A percentile compares a stretch with the other conserved stretches of the same genome.
Evolutionary conservation across 1,140 invertebrate species (phyloP).

Genomic region (Megathymus violae): DNA sequence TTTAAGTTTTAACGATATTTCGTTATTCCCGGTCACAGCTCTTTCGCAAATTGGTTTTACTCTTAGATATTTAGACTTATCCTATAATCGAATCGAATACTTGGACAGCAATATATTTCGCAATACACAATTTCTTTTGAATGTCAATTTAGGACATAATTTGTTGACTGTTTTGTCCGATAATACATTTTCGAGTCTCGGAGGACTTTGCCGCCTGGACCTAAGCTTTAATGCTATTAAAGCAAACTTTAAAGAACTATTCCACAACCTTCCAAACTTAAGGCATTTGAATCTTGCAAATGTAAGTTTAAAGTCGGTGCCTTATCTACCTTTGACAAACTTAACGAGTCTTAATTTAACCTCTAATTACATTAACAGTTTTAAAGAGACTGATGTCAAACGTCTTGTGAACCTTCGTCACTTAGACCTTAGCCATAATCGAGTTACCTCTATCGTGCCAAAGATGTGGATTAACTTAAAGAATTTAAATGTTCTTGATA

Average conservation of each 20-base stretch:
- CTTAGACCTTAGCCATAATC: conserved; percentile 88
- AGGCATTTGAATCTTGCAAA: conserved; percentile 89
- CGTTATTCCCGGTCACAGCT: conserved; percentile 88
- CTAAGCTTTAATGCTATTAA: conserved; percentile 91
- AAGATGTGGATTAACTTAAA: conserved; percentile 85
- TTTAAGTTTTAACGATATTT: conserved; percentile 91
- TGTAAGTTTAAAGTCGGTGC: conserved; percentile 89
- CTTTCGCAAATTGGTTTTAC: conserved; percentile 90
- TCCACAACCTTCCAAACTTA: conserved; percentile 92
- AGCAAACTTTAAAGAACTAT: conserved; percentile 95
- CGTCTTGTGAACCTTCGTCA: conserved; percentile 86
- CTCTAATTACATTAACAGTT: conserved; percentile 87
- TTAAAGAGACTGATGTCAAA: conserved; percentile 86
- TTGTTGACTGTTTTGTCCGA: conserved; percentile 93
- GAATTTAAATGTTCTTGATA: conserved; percentile 85
- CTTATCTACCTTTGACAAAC: conserved; percentile 88
- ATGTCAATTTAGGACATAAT: conserved; percentile 91
- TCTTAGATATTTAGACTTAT: conserved; percentile 89
- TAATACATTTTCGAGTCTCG: conserved; percentile 93
- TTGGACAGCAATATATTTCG: conserved; percentile 94
- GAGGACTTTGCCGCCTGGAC: conserved; percentile 90
- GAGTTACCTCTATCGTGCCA: conserved; percentile 86
- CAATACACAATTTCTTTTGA: conserved; percentile 90
- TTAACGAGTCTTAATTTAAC: conserved; percentile 91
- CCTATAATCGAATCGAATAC: conserved; percentile 92